Evolutionary conservation across 2,888 invertebrate genomes (phyloP).

Genomic region (Diarsia brunnea): DNA sequence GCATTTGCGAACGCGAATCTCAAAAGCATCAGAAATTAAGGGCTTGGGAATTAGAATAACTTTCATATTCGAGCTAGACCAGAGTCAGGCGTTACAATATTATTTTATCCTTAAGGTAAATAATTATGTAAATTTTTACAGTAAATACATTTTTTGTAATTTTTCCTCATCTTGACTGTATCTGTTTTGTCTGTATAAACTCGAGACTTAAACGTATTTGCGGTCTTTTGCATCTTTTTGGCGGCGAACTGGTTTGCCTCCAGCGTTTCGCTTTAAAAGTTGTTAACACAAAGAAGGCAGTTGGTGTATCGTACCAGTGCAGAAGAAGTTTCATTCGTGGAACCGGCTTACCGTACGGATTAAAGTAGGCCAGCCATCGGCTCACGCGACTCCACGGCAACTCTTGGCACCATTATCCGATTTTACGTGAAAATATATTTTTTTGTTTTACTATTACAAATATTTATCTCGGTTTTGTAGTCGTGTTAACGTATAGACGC

Average conservation of each 20-base stretch:
- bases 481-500: slow-evolving; percentile 41
- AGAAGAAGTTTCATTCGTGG: slow-evolving; percentile 75
- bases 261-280: slow-evolving; percentile 45
- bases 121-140: slow-evolving; percentile 14
- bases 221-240: slow-evolving; percentile 53
- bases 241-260: slow-evolving; percentile 60
- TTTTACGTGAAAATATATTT: slow-evolving; percentile 57
- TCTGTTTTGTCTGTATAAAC: slow-evolving; percentile 20
- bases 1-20: slow-evolving; percentile 1
- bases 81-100: background rate
- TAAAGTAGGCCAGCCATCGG: slow-evolving; percentile 78
- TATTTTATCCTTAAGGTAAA: slow-evolving; percentile 44
- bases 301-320: slow-evolving; percentile 68
- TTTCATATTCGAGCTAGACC: slow-evolving; percentile 16
- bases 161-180: slow-evolving; percentile 49
- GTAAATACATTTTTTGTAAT: slow-evolving; percentile 20
- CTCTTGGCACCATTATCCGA: slow-evolving; percentile 65
- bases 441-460: slow-evolving; percentile 48
- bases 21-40: background rate
- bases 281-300: slow-evolving; percentile 65
- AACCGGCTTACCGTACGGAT: slow-evolving; percentile 74
- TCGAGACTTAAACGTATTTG: slow-evolving; percentile 19
- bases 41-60: background rate
- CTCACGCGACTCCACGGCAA: slow-evolving; percentile 75
- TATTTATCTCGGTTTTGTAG: slow-evolving; percentile 51